These are phyloP conservation scores for Disparrhopalites patrizii DNA, from an alignment of 2,888 invertebrate species.

Conservation along the genomic window DNA sequence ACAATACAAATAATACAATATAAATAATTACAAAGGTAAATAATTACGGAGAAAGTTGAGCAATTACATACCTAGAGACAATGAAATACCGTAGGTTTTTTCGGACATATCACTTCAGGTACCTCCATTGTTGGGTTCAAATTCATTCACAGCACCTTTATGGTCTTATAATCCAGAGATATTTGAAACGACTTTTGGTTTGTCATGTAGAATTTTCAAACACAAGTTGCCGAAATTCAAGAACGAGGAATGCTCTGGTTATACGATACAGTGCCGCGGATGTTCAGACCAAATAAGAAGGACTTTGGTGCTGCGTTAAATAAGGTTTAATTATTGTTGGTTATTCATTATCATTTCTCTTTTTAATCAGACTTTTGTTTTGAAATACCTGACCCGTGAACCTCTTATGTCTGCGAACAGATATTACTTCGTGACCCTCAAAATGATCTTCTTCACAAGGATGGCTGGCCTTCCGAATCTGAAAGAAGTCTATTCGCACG, in stretches of 20 bases:
- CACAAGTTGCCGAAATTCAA: constrained; percentile 63
- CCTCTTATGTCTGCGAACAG: constrained; percentile 46
- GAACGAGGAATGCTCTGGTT: constrained; percentile 84
- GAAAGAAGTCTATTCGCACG: constrained; percentile 75
- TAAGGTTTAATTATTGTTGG: constrained; percentile 57
- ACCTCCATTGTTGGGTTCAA: too few species aligned
- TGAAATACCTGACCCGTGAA: too few species aligned
- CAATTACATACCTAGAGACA: too few species aligned
- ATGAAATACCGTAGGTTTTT: too few species aligned
- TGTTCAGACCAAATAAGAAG: constrained; percentile 66
- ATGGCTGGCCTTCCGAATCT: constrained; percentile 82
- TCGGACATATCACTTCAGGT: too few species aligned
- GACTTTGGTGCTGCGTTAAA: constrained; percentile 75
- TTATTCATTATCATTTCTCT: background rate
- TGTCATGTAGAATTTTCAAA: constrained; percentile 53
- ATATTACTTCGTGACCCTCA: constrained; percentile 65
- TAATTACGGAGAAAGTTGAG: too few species aligned
- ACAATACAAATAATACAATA: too few species aligned
- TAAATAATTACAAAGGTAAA: too few species aligned
- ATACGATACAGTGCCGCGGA: constrained; percentile 70
- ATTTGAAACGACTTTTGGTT: too few species aligned
- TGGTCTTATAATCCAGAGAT: too few species aligned
- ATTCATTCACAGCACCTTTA: too few species aligned
- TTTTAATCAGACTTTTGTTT: background rate
- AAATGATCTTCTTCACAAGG: constrained; percentile 54